phyloP scores from a whole-genome alignment of 2,113 vertebrate species.

The Syrmaticus mikado region DNA sequence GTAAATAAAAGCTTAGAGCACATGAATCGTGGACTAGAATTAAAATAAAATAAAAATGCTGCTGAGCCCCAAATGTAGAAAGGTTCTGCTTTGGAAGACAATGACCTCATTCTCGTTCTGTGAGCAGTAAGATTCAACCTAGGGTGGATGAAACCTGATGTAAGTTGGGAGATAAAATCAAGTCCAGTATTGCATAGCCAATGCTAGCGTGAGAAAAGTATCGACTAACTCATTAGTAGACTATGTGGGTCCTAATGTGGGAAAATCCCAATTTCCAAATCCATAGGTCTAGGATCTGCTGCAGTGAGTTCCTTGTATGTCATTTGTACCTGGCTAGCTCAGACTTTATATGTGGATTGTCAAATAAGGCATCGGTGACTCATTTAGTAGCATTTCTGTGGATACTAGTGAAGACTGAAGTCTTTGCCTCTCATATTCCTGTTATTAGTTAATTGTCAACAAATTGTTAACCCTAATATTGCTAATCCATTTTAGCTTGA shows the following conservation, averaged over 20 bases:
- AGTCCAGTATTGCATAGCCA: background rate
- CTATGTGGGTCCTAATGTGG: background rate
- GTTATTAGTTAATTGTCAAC: background rate
- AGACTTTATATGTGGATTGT: background rate
- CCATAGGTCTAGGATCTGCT: background rate
- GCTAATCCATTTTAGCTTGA: background rate
- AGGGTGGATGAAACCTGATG: background rate
- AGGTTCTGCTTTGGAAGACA: background rate
- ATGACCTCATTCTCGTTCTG: background rate
- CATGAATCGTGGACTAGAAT: background rate
- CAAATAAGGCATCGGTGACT: background rate
- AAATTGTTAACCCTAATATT: background rate
- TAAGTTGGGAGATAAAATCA: background rate
- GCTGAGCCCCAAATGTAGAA: background rate
- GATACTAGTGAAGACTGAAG: background rate
- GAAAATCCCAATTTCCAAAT: conserved; percentile 45
- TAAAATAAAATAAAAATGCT: background rate
- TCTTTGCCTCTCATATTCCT: background rate
- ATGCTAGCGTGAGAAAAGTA: background rate
- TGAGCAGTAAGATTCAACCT: background rate
- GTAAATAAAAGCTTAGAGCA: background rate
- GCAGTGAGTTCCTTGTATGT: background rate
- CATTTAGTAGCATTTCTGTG: background rate
- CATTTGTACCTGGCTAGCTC: background rate
- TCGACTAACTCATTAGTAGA: background rate